Evolutionary conservation across 2,797 vertebrate species (phyloP).

Genomic region (Epinephelus coioides): DNA sequence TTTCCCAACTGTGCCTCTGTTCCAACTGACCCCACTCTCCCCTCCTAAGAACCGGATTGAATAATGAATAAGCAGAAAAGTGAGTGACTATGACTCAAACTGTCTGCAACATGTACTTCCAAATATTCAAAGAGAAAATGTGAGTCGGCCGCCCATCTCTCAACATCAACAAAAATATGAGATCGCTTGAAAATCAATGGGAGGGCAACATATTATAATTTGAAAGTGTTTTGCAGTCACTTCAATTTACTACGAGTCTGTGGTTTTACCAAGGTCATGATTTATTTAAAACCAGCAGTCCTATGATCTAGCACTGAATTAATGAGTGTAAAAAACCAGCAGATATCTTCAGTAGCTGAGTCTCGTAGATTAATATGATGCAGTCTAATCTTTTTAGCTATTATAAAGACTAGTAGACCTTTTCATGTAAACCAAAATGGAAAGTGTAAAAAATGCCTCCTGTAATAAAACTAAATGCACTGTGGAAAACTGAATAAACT

Average conservation of each 20-base stretch:
- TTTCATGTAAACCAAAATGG: slow-evolving; percentile 24
- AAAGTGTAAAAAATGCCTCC: slow-evolving; percentile 14
- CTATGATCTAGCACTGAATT: slow-evolving; percentile 57
- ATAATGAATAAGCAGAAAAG: no score
- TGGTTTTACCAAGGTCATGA: slow-evolving; percentile 52
- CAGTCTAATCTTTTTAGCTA: slow-evolving; percentile 26
- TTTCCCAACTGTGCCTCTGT: no score
- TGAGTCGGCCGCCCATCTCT: not conserved
- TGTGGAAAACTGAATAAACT: slow-evolving; percentile 19
- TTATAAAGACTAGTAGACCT: slow-evolving; percentile 17
- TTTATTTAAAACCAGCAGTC: slow-evolving; percentile 60
- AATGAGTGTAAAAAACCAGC: slow-evolving; percentile 46
- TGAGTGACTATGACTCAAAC: not conserved
- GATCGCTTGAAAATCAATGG: slow-evolving; percentile 22
- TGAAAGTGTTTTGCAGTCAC: slow-evolving; percentile 52
- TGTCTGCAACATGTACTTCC: not conserved
- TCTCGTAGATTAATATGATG: slow-evolving; percentile 34
- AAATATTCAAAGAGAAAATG: slow-evolving; percentile 1
- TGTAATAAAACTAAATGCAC: slow-evolving; percentile 30
- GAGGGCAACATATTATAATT: slow-evolving; percentile 46
- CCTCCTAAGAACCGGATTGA: no score
- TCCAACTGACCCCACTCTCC: no score
- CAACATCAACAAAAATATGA: slow-evolving; percentile 23
- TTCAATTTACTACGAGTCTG: slow-evolving; percentile 42
- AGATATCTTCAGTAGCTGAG: not conserved